Evolutionary conservation across 2,113 vertebrate genomes (phyloP).

Genomic region (Cisticola juncidis): DNA sequence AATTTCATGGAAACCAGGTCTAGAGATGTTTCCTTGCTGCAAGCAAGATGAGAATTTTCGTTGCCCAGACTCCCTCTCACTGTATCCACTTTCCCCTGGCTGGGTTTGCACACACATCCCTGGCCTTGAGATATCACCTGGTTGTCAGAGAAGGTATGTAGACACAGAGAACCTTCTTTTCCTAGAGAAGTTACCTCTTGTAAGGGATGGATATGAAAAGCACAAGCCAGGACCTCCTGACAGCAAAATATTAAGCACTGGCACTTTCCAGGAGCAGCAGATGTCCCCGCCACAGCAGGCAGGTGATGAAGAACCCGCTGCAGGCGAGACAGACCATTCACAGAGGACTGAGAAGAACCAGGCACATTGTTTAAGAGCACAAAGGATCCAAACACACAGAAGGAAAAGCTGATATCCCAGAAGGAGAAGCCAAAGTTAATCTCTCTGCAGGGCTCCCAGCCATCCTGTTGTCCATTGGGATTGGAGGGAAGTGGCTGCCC

Average conservation of each 20-base stretch:
- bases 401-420: background rate
- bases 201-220: background rate
- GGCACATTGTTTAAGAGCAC: background rate
- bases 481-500: background rate
- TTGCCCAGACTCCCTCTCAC: background rate
- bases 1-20: background rate
- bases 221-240: background rate
- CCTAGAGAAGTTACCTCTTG: background rate
- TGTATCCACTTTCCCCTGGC: background rate
- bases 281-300: background rate
- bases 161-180: background rate
- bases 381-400: background rate
- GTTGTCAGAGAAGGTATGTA: background rate
- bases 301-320: background rate
- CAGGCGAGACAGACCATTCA: background rate
- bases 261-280: background rate
- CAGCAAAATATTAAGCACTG: background rate
- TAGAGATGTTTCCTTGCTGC: background rate
- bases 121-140: background rate
- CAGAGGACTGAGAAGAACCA: background rate
- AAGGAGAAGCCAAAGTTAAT: background rate
- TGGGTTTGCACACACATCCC: background rate
- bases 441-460: background rate
- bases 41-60: background rate
- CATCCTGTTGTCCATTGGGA: accelerated